Percentiles rank a stretch among this genome's conserved stretches.
phyloP scores from a whole-genome alignment of 2,797 vertebrate species.

The Muscicapa comitata region DNA sequence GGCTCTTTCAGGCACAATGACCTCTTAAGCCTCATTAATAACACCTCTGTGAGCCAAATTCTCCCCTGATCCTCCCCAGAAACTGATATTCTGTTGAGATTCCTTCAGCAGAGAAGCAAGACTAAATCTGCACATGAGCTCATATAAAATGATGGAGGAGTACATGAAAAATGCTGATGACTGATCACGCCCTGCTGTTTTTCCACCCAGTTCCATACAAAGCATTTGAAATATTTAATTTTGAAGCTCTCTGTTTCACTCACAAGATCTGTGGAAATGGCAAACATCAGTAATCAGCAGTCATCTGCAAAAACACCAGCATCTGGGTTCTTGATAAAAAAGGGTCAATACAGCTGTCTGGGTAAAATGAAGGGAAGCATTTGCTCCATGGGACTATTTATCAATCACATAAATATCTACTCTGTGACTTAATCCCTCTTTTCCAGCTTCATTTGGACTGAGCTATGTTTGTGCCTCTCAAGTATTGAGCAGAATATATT shows the following conservation, averaged over 20 bases:
- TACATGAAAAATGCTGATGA: slow-evolving; percentile 1
- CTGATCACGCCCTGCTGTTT: not conserved
- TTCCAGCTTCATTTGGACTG: not conserved
- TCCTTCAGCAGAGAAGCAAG: not conserved
- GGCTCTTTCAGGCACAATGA: not conserved
- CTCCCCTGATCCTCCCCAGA: not conserved
- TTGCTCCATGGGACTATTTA: not conserved
- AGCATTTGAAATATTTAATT: slow-evolving; percentile 6
- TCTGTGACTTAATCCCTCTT: not conserved
- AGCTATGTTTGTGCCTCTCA: not conserved
- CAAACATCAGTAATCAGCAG: not conserved
- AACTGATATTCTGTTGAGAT: not conserved
- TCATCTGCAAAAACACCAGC: not conserved
- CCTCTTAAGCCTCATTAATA: not conserved
- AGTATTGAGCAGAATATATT: not conserved
- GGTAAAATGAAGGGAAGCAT: not conserved
- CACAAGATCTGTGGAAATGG: not conserved
- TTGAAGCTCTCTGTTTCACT: not conserved
- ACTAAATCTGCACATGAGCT: not conserved
- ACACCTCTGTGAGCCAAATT: not conserved
- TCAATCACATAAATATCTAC: not conserved
- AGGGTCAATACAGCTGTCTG: not conserved
- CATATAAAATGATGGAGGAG: slow-evolving; percentile 6
- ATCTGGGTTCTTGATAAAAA: not conserved
- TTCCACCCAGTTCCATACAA: not conserved